Evolutionary conservation across 2,888 invertebrate genomes (phyloP).

Genomic region (Drosophila paranaensis): DNA sequence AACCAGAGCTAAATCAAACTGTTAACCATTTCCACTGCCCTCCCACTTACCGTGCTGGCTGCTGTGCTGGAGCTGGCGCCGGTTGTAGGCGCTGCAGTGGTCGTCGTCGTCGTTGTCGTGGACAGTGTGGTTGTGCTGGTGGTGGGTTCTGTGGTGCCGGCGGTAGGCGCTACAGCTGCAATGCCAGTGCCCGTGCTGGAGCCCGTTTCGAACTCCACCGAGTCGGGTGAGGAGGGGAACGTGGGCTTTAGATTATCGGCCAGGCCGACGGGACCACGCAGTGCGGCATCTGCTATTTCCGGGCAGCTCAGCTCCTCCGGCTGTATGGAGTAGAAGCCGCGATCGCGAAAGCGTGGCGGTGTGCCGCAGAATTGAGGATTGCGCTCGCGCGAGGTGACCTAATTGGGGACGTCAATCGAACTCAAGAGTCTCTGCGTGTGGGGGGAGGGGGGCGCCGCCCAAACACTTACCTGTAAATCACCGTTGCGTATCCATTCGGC

Average conservation of each 20-base stretch:
- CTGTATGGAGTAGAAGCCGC: slow-evolving; percentile 94
- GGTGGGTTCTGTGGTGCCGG: slow-evolving; percentile 48
- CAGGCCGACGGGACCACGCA: slow-evolving; percentile 83
- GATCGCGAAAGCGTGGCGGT: slow-evolving; percentile 91
- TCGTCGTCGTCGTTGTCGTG: slow-evolving; percentile 50
- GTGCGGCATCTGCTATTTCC: slow-evolving; percentile 86
- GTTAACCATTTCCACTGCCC: too few species aligned
- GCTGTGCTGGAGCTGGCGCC: slow-evolving; percentile 56
- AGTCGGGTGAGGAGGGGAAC: slow-evolving; percentile 67
- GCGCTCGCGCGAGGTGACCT: slow-evolving; percentile 93
- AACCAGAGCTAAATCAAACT: too few species aligned
- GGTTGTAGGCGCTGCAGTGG: slow-evolving; percentile 57
- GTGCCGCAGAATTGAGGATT: slow-evolving; percentile 97
- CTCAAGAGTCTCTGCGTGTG: not conserved
- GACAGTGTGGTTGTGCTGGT: slow-evolving; percentile 35
- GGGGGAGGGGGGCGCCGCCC: not conserved
- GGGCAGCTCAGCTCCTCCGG: slow-evolving; percentile 89
- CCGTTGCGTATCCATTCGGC: slow-evolving; percentile 95
- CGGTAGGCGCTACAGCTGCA: slow-evolving; percentile 48
- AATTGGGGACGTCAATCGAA: not conserved
- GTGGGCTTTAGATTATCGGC: slow-evolving; percentile 84
- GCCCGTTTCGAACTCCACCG: slow-evolving; percentile 60
- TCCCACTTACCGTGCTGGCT: slow-evolving; percentile 53
- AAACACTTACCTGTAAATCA: slow-evolving; percentile 89
- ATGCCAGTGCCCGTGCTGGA: slow-evolving; percentile 50